phyloP scores from a whole-genome alignment of 2,888 invertebrate genomes.

The Oligia strigilis region DNA sequence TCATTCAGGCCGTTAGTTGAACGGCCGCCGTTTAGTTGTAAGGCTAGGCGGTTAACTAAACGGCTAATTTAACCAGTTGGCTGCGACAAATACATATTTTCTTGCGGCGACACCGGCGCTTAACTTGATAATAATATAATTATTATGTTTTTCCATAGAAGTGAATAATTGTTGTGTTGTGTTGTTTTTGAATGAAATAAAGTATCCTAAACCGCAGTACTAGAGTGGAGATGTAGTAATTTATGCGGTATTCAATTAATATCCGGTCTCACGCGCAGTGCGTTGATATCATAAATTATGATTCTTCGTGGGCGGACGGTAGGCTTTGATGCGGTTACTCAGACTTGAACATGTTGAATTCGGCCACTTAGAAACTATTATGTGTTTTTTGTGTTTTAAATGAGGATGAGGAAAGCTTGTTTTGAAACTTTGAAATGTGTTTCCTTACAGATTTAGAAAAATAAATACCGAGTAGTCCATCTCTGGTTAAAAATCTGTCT shows the following conservation, averaged over 20 bases:
- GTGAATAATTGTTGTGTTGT: not conserved
- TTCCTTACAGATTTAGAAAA: not conserved
- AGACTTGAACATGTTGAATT: slow-evolving; percentile 47
- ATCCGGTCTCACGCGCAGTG: slow-evolving; percentile 81
- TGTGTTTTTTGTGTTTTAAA: not conserved
- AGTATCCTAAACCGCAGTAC: not conserved
- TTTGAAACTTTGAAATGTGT: not conserved
- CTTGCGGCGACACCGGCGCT: too few species aligned
- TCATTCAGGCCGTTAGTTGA: too few species aligned
- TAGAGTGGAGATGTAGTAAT: slow-evolving; percentile 66
- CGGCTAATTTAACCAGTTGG: too few species aligned
- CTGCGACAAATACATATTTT: too few species aligned
- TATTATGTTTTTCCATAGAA: not conserved
- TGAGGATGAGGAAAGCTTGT: not conserved
- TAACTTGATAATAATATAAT: not conserved
- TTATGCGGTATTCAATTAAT: slow-evolving; percentile 83
- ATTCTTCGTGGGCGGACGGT: slow-evolving; percentile 74
- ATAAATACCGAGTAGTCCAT: not conserved
- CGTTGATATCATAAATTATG: slow-evolving; percentile 81
- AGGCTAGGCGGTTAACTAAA: too few species aligned
- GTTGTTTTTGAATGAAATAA: not conserved
- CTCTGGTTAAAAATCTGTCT: not conserved
- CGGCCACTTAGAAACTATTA: slow-evolving; percentile 1
- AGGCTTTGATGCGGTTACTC: slow-evolving; percentile 78
- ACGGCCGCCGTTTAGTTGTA: too few species aligned